phyloP scores from a whole-genome alignment of 2,113 vertebrate species.

The Actenoides hombroni region DNA sequence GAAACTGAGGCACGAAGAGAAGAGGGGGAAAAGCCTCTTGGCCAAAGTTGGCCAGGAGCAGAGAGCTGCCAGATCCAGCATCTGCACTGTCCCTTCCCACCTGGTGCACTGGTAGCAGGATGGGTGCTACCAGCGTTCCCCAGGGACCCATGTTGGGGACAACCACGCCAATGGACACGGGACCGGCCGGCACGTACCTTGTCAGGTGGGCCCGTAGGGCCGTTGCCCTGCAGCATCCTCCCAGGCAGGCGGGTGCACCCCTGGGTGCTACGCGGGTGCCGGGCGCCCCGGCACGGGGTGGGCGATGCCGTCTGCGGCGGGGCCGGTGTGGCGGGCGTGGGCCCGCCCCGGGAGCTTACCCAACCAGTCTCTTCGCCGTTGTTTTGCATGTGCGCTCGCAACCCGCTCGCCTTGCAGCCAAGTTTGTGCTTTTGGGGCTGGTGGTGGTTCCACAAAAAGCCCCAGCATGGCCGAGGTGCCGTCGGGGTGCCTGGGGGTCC shows the following conservation, averaged over 20 bases:
- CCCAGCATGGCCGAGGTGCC: rapidly evolving
- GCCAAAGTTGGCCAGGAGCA: not conserved
- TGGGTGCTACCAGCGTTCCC: not conserved
- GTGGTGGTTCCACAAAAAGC: rapidly evolving
- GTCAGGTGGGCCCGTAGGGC: not conserved
- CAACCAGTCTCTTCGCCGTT: slow-evolving; percentile 48
- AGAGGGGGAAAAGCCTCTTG: not conserved
- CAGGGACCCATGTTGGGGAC: rapidly evolving
- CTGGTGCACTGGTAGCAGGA: rapidly evolving
- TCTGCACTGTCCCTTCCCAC: not conserved
- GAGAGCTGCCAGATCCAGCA: not conserved
- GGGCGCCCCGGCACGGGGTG: not conserved
- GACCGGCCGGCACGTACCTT: slow-evolving; percentile 17
- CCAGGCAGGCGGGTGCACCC: not conserved
- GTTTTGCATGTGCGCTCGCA: slow-evolving; percentile 20
- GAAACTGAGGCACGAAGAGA: not conserved
- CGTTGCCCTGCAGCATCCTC: slow-evolving; percentile 60
- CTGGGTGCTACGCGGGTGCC: not conserved
- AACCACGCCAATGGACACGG: rapidly evolving
- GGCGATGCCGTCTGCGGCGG: not conserved
- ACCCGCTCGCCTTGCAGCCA: not conserved
- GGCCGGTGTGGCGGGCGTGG: not conserved
- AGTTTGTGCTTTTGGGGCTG: not conserved
- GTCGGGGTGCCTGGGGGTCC: rapidly evolving
- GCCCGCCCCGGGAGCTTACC: slow-evolving; percentile 57